Evolutionary conservation across 1,140 invertebrate species (phyloP), one percentile per base, ranked within the genome.

Genomic region (Zaprionus vittiger): DNA sequence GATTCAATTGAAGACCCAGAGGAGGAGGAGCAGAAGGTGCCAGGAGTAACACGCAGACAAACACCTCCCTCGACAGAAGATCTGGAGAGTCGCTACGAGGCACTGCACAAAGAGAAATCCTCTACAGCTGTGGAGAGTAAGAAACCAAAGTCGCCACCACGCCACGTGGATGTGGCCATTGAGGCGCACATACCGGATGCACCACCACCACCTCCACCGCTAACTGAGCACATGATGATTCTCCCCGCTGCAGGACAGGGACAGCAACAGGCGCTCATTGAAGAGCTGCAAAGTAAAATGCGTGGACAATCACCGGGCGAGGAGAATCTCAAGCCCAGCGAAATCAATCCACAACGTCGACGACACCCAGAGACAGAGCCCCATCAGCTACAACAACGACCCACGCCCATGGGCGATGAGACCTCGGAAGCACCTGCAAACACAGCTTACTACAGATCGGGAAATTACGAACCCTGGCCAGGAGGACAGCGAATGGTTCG

Each of bases 401-500:
- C 85, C 71, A 62, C 81, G 47, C 59, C 85, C 44, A 90, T 90
- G 86, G 85, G 85, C 73, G 91, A 92, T 92, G 91, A 91, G 83
- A 92, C 91, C 59, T 91, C 84, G 91, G 91, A 92, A 92, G 72
- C 91, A 92, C 91, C 85, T 92, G 91, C 91, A 86, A 90, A 80
- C 80, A 90, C 86, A 80, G 91, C 91, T 91, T 91, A 86, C 82
- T 79, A 81, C 71, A 86, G 82, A 85, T 87, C 86, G 86, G 86
- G 78, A 85, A 91, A 85, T 83, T 80, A 91, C 77, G 91, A 92
- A 79, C 80, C 73, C 37, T 82, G 79, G 77, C 77, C 79, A 26
- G 64, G 47, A 20, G 68, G 60, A 52, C 72, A 85, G 74, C 86
- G 79, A 65, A 87, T 83, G 91, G 91, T 92, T 89, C 91, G 91